Evolutionary conservation across 2,797 vertebrate species (phyloP).

Genomic region (Clarias pachynema): DNA sequence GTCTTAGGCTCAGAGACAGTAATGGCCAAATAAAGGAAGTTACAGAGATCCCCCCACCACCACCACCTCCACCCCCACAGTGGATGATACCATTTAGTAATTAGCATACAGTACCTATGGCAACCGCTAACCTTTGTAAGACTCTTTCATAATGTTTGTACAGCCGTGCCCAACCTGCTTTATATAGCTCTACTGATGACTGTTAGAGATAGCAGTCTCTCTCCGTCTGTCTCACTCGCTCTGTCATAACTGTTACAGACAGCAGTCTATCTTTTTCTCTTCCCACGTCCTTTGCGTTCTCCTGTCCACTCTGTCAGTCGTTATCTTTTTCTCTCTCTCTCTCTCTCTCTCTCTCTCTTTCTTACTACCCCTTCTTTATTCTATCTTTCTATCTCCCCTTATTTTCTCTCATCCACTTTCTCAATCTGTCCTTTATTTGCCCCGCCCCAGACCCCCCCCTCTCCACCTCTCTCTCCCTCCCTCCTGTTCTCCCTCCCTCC

Average conservation of each 20-base stretch:
- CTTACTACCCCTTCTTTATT: constrained; percentile 3
- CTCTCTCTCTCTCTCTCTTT: constrained; percentile 21
- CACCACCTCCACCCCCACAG: constrained; percentile 56
- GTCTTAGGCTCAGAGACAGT: constrained; percentile 76
- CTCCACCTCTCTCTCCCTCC: neutral
- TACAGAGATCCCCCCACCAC: constrained; percentile 54
- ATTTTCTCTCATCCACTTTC: constrained; percentile 17
- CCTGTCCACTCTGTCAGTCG: constrained; percentile 6
- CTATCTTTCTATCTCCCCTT: neutral
- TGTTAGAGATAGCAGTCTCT: constrained; percentile 63
- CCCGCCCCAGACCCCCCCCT: constrained; percentile 13
- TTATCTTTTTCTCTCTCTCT: constrained; percentile 34
- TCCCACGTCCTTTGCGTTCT: neutral
- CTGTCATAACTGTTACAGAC: neutral
- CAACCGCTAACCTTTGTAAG: constrained; percentile 81
- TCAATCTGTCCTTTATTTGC: constrained; percentile 20
- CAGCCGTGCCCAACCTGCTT: constrained; percentile 71
- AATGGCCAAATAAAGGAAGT: constrained; percentile 63
- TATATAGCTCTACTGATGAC: constrained; percentile 71
- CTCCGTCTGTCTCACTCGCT: constrained; percentile 48
- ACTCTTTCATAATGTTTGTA: constrained; percentile 81
- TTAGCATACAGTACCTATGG: constrained; percentile 84
- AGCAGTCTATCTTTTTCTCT: constrained; percentile 19
- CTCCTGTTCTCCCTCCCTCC: neutral
- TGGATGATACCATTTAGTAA: constrained; percentile 75